Base-by-base conservation (phyloP, 1,140 invertebrate species). In the Megalonaias nervosa region DNA sequence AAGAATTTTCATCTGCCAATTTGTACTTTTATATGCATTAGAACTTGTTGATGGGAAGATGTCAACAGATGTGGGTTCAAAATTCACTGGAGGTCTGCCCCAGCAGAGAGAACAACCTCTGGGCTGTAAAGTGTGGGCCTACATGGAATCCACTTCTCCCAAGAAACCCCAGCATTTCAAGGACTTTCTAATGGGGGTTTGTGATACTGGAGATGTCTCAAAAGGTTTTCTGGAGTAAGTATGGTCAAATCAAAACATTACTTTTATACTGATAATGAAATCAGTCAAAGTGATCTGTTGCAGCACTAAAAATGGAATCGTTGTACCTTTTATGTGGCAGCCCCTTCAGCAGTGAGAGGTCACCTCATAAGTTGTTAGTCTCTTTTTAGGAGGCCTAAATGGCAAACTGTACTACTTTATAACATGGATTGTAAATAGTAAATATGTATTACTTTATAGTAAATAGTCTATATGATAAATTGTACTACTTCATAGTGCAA, bases 211-310 rank as follows among this genome's bases (percentile, higher is more conserved):
- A 17, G 80, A 82, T 59, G 17, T 80, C 26, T 57, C 75, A 13
- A 82, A 79, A 72, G 62, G 71, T n/a, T 60, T 86, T 48, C 64
- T 82, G 15, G 85, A 86, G 85, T 85, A 83, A 80, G 82, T 72
- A 70, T 68, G 38, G 56, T 38, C 19, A 62, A 14, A 48, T 48
- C 3, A 48, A 48, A 48, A 11, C 6, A 0, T 48, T 48, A 11
- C 38, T 48, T 48, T 48, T 6, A 11, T 31, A 31, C 26, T 31
- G 26, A 31, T 31, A 31, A 1, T 48, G 38, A 48, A 48, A 48
- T 48, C 6, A 11, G 38, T 48, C 38, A 0, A 48, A 9, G 38
- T 48, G 9, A 48, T 48, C 38, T 48, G 38, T 48, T 48, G 11
- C 38, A 48, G 9, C 38, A 48, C 38, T 48, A 48, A 48, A 48